Evolutionary conservation across 2,797 vertebrate genomes (phyloP).

Genomic region (Amblyopsis hoosieri): DNA sequence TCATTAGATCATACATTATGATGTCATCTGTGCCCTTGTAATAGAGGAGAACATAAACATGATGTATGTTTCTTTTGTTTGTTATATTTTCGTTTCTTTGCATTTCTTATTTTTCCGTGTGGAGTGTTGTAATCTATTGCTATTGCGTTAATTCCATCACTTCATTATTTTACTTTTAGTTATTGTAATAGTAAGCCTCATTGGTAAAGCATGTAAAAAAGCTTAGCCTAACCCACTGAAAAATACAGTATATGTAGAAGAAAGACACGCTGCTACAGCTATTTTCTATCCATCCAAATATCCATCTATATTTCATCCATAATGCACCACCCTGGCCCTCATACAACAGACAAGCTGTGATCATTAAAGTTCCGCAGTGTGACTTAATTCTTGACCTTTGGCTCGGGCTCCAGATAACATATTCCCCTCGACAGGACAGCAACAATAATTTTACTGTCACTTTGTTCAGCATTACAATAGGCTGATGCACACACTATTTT

Average conservation of each 20-base stretch:
- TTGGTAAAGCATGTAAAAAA: too few relatives aligned
- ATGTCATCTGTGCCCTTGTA: too few relatives aligned
- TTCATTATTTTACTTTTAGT: too few relatives aligned
- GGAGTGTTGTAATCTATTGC: too few relatives aligned
- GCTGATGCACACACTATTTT: constrained; percentile 54
- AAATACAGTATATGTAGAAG: too few relatives aligned
- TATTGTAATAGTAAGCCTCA: too few relatives aligned
- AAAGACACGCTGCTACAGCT: constrained; percentile 19
- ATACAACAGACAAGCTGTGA: constrained; percentile 40
- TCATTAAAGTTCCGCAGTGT: constrained; percentile 57
- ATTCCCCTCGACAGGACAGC: constrained; percentile 59
- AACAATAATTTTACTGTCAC: constrained; percentile 69
- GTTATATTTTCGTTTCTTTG: constrained; percentile 10
- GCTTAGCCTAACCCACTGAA: too few relatives aligned
- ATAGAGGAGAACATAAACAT: constrained; percentile 13
- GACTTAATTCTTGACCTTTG: constrained; percentile 78
- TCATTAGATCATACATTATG: too few relatives aligned
- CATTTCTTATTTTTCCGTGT: too few relatives aligned
- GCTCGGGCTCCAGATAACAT: constrained; percentile 61
- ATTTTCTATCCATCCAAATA: constrained; percentile 10
- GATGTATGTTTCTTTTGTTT: constrained; percentile 12
- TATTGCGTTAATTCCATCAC: too few relatives aligned
- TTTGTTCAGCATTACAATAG: constrained; percentile 65
- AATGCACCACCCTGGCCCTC: not conserved
- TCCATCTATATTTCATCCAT: constrained; percentile 9